A percentile compares a stretch with the other conserved stretches of the same genome.
Conservation (phyloP, 2,113 vertebrate genomes). For the Dicrurus megarhynchus region DNA sequence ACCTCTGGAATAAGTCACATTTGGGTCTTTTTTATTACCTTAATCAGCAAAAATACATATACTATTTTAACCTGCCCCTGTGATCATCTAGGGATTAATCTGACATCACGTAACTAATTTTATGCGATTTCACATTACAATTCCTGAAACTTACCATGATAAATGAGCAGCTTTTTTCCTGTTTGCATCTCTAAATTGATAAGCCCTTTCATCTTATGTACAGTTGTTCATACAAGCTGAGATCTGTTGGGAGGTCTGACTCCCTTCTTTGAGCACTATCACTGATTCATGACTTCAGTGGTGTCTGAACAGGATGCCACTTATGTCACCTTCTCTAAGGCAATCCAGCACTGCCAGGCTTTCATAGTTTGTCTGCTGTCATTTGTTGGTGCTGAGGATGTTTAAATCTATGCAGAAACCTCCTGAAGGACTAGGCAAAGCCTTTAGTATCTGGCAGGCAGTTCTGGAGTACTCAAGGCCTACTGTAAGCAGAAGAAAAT, state of each 20-base stretch:
- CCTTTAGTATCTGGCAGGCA: background rate
- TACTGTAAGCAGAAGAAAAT: background rate
- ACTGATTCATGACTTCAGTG: background rate
- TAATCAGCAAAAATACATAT: conserved; percentile 52
- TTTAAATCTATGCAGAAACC: background rate
- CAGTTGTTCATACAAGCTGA: conserved; percentile 29
- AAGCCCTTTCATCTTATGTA: conserved; percentile 40
- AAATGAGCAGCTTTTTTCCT: conserved; percentile 51
- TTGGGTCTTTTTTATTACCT: conserved; percentile 30
- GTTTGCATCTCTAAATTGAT: conserved; percentile 53
- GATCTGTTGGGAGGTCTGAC: background rate
- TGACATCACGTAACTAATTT: conserved; percentile 53
- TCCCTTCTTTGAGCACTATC: background rate
- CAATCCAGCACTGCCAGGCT: background rate
- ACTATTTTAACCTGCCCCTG: conserved; percentile 47
- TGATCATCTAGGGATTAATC: conserved; percentile 52
- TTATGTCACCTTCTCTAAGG: background rate
- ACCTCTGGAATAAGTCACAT: background rate
- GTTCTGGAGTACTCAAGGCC: background rate
- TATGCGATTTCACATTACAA: conserved; percentile 33
- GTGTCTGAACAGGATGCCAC: background rate
- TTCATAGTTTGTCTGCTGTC: background rate
- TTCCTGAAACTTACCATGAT: conserved; percentile 42
- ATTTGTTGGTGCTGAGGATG: background rate
- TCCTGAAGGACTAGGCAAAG: background rate